Base-by-base conservation (phyloP, 2,888 invertebrate genomes). In the Endomychus coccineus region DNA sequence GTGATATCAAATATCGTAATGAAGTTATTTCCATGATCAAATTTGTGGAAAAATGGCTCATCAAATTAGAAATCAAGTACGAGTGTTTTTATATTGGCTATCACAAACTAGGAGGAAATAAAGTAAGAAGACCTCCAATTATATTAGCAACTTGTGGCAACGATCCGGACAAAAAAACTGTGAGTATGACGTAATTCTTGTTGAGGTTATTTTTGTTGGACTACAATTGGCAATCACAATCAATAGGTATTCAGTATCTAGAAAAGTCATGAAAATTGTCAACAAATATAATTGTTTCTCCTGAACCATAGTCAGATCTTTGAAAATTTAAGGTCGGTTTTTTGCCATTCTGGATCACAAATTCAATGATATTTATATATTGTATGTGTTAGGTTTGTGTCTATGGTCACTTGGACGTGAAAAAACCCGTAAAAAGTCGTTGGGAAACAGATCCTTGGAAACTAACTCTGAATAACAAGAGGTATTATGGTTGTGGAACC, bases 401-500 rank as follows among this genome's bases (percentile, higher is more conserved):
- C 6, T 69, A 69, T 43, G 54, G 59, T 16, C 60, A 68, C 39
- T 46, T 68, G 32, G 70, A 70, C 46, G 67, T 70, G 6, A 58
- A 60, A 13, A 51, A 59, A 22, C 65, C 65, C 0, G 45, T 58
- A 21, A 33, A 28, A 24, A 44, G 49, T 10, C 44, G 57, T 19
- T 69, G 68, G 69, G 40, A 48, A 5, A 61, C 61, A 0, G 57
- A 69, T 52, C 68, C 69, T 1, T 70, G 65, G 57, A 47, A 51
- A n/a, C 35, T 69, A n/a, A 56, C 52, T 2, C 53, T 58, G 38
- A 47, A 48, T 2, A 52, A 66, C 12, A 59, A 60, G 21, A 51
- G 43, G 13, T 49, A 64, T 13, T 68, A 61, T 43, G 70, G 70
- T 3, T 59, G 59, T 19, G 70, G 70, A 2, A 56, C 61, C 1